Conservation (phyloP, 2,888 invertebrate genomes). For the Agonopterix heracliana region DNA sequence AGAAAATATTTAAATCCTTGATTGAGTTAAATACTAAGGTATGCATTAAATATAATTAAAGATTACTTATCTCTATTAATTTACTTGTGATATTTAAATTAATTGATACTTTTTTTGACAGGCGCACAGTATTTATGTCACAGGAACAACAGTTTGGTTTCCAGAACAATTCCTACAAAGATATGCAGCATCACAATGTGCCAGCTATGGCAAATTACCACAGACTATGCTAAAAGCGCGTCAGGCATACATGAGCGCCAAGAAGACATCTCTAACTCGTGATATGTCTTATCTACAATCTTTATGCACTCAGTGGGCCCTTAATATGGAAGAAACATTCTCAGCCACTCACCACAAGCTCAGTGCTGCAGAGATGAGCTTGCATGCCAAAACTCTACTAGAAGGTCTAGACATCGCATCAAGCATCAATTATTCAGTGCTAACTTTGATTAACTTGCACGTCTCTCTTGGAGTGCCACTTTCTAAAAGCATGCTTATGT, state of each 20-base stretch:
- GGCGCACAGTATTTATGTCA: constrained; percentile 86
- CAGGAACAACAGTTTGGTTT: constrained; percentile 89
- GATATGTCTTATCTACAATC: constrained; percentile 73
- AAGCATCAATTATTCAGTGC: constrained; percentile 72
- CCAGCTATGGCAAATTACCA: constrained; percentile 63
- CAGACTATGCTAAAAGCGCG: constrained; percentile 68
- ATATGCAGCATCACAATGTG: constrained; percentile 76
- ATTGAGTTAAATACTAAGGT: constrained; percentile 87
- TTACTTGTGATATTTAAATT: not conserved
- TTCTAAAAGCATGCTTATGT: constrained; percentile 83
- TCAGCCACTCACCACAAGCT: constrained; percentile 48
- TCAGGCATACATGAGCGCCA: constrained; percentile 72
- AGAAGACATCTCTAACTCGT: constrained; percentile 76
- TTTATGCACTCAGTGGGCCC: constrained; percentile 52
- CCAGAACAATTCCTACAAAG: constrained; percentile 87
- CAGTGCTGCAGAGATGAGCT: constrained; percentile 61
- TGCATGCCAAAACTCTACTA: constrained; percentile 55
- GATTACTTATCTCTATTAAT: not conserved
- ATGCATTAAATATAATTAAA: constrained; percentile 14
- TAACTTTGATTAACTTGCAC: constrained; percentile 80
- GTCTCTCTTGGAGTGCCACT: constrained; percentile 84
- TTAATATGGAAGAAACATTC: constrained; percentile 55
- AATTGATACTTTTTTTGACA: constrained; percentile 42
- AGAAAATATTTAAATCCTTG: constrained; percentile 82
- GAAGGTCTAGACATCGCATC: constrained; percentile 83